These are phyloP conservation scores for Druceiella hillmani DNA, from an alignment of 2,888 invertebrate genomes.

Conservation along the genomic window DNA sequence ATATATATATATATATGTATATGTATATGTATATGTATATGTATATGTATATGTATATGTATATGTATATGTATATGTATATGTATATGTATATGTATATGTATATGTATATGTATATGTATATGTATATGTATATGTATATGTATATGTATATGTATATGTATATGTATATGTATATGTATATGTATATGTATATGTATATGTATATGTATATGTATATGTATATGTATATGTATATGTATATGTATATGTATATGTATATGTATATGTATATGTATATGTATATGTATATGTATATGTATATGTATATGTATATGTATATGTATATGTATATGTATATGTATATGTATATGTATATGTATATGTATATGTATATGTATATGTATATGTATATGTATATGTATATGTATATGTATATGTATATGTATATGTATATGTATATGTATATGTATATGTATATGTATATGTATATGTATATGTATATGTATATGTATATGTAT, in stretches of 20 bases:
- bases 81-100: too few species aligned
- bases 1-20: too few species aligned
- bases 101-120: too few species aligned
- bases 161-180: neutral
- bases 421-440: conserved; percentile 10
- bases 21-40: too few species aligned
- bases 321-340: conserved; percentile 1
- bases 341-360: neutral
- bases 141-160: neutral
- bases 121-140: neutral
- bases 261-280: neutral
- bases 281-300: conserved; percentile 1
- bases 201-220: neutral
- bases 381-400: conserved; percentile 7
- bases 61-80: too few species aligned
- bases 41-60: too few species aligned
- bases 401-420: conserved; percentile 9
- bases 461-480: conserved; percentile 13
- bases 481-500: conserved; percentile 2
- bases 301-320: conserved; percentile 1
- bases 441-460: conserved; percentile 11
- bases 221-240: neutral
- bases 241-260: neutral
- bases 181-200: neutral
- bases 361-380: conserved; percentile 7